phyloP scores from a whole-genome alignment of 2,113 vertebrate species.

The Peromyscus leucopus region DNA sequence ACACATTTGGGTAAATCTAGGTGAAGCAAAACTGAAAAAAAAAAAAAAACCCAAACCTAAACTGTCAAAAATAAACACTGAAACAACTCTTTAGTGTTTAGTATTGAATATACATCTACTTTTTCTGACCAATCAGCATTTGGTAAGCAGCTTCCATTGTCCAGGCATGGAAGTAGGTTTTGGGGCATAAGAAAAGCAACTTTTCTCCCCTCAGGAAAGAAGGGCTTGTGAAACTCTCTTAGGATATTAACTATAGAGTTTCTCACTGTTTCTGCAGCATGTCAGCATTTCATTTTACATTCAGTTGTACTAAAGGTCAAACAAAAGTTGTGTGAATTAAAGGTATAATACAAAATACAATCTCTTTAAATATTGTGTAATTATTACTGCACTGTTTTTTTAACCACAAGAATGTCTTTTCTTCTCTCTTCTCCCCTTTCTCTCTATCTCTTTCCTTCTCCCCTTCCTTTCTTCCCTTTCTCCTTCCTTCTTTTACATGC shows the following conservation, averaged over 20 bases:
- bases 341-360: neutral
- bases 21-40: constrained; percentile 45
- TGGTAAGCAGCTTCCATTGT: neutral
- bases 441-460: neutral
- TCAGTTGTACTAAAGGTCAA: neutral
- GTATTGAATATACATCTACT: neutral
- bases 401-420: neutral
- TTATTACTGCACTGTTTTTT: neutral
- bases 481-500: neutral
- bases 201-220: neutral
- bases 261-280: neutral
- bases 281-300: neutral
- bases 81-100: neutral
- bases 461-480: too few species aligned
- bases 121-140: constrained; percentile 25
- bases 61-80: neutral
- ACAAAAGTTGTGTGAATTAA: neutral
- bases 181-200: neutral
- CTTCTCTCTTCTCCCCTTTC: too few species aligned
- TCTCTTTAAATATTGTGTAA: neutral
- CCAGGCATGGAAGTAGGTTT: neutral
- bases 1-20: constrained; percentile 23
- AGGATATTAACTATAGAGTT: neutral
- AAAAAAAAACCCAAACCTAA: neutral
- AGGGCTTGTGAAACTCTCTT: neutral